Conservation (phyloP, 2,113 vertebrate genomes). For the Caretta caretta region DNA sequence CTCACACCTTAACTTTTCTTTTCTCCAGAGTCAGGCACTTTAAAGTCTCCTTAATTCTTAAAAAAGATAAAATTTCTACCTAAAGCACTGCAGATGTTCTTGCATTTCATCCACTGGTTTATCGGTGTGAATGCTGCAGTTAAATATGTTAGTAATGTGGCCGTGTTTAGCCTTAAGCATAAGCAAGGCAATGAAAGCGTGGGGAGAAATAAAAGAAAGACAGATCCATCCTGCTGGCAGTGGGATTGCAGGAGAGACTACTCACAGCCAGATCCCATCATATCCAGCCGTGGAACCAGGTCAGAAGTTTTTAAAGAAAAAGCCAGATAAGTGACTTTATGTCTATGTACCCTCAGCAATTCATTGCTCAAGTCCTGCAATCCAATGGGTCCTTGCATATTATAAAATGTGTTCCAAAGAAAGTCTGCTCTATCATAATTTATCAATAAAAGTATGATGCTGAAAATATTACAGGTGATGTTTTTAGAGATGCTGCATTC, state of each 20-base stretch:
- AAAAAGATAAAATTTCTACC: background rate
- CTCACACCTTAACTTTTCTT: background rate
- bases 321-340: fast-evolving
- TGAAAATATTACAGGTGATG: background rate
- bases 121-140: background rate
- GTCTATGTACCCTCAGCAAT: background rate
- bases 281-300: background rate
- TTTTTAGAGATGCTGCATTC: background rate
- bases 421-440: background rate
- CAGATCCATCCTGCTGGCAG: background rate
- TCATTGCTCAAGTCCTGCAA: background rate
- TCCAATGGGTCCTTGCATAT: background rate
- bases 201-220: background rate
- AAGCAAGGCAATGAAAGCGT: background rate
- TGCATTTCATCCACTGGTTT: background rate
- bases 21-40: background rate
- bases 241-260: background rate
- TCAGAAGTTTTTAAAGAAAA: background rate
- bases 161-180: background rate
- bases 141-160: background rate
- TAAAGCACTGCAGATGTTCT: background rate
- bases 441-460: background rate
- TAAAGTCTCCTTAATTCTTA: background rate
- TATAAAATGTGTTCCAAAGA: background rate
- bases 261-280: background rate